A percentile compares a stretch with the other conserved stretches of the same genome.
These are phyloP conservation scores for Machaerirhynchus nigripectus DNA, from an alignment of 2,113 vertebrate species.

Conservation along the genomic window DNA sequence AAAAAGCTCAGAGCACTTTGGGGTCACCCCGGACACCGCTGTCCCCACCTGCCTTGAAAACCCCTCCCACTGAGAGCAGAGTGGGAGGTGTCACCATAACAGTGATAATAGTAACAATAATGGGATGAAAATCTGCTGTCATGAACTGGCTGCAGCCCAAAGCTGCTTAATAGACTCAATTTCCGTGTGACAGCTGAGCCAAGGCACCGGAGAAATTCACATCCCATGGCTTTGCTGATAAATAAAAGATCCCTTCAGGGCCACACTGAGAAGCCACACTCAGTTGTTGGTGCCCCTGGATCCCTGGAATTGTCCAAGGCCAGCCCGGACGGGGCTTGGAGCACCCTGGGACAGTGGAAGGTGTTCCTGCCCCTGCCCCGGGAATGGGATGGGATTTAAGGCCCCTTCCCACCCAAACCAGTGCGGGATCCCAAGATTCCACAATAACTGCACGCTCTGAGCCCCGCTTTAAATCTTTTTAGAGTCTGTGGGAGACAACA, in stretches of 20 bases:
- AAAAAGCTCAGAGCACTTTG: not conserved
- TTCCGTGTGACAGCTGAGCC: not conserved
- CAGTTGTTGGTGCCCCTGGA: not conserved
- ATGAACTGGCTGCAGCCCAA: not conserved
- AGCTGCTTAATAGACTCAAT: not conserved
- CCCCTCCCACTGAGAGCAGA: not conserved
- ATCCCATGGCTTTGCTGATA: not conserved
- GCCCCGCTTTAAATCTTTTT: not conserved
- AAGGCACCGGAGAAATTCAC: not conserved
- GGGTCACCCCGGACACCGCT: fast-evolving
- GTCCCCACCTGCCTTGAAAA: not conserved
- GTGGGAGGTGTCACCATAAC: not conserved
- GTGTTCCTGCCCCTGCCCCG: not conserved
- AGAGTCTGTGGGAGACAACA: not conserved
- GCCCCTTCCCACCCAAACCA: not conserved
- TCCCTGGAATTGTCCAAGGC: not conserved
- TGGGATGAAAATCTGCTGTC: not conserved
- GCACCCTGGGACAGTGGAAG: not conserved
- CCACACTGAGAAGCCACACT: not conserved
- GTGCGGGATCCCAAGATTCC: not conserved
- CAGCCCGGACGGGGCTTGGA: fast-evolving
- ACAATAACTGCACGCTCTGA: not conserved
- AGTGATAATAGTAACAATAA: not conserved
- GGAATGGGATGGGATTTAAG: not conserved
- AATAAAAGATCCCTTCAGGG: not conserved